phyloP scores from a whole-genome alignment of 2,888 invertebrate genomes.

The Trisateles emortualis region DNA sequence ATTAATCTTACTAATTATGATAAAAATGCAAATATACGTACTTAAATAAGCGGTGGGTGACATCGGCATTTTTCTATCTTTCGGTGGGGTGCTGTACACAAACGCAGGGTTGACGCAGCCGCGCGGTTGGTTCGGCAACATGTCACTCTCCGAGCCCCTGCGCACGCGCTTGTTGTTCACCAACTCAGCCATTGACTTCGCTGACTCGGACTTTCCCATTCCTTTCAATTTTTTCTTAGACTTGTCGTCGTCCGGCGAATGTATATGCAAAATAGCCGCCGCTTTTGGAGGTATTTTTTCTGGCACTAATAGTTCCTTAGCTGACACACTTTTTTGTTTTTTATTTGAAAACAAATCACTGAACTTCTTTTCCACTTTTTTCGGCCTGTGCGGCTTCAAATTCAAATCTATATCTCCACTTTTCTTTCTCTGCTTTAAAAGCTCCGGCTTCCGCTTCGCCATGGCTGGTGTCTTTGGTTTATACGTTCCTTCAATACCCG shows the following conservation, averaged over 20 bases:
- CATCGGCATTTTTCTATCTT: conserved; percentile 76
- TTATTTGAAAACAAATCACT: conserved; percentile 82
- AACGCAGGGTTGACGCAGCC: conserved; percentile 81
- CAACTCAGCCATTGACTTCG: conserved; percentile 69
- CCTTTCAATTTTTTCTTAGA: conserved; percentile 74
- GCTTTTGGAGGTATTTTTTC: conserved; percentile 88
- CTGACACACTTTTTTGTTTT: conserved; percentile 77
- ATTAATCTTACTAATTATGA: not conserved
- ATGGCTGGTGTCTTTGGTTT: conserved; percentile 80
- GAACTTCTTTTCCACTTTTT: conserved; percentile 81
- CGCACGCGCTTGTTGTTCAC: conserved; percentile 67
- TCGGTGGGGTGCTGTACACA: conserved; percentile 84
- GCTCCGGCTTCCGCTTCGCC: conserved; percentile 76
- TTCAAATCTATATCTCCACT: conserved; percentile 79
- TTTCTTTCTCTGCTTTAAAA: conserved; percentile 68
- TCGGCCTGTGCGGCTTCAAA: conserved; percentile 72
- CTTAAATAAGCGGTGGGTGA: conserved; percentile 80
- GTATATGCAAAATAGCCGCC: conserved; percentile 87
- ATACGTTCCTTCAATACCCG: conserved; percentile 81
- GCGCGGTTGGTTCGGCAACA: conserved; percentile 65
- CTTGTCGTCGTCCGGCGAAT: conserved; percentile 74
- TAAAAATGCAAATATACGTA: conserved; percentile 66
- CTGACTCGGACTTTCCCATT: conserved; percentile 77
- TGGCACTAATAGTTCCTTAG: conserved; percentile 80
- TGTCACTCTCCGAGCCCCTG: conserved; percentile 81